A percentile compares a stretch with the other conserved stretches of the same genome.
These are phyloP conservation scores for Sebastes matsubarae DNA, from an alignment of 2,797 vertebrate species.

Conservation along the genomic window DNA sequence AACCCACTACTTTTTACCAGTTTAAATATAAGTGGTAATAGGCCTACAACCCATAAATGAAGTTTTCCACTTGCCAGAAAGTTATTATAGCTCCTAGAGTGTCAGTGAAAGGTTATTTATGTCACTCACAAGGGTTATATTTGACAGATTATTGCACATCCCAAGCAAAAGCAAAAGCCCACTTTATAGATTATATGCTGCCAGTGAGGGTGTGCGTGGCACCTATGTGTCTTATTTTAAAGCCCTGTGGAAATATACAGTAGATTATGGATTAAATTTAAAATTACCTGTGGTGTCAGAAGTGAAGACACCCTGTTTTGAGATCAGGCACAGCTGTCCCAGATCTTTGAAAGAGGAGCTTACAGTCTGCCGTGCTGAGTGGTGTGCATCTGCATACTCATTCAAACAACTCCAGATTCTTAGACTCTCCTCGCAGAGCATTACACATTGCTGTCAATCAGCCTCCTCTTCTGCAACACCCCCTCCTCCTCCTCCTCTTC, in stretches of 20 bases:
- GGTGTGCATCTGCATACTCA: constrained; percentile 61
- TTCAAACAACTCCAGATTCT: constrained; percentile 49
- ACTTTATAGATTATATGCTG: not conserved
- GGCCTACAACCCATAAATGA: not conserved
- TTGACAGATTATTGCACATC: not conserved
- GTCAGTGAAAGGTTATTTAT: not conserved
- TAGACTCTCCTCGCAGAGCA: constrained; percentile 35
- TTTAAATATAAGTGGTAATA: not conserved
- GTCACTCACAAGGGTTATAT: not conserved
- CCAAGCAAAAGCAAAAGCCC: not conserved
- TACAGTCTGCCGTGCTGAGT: constrained; percentile 42
- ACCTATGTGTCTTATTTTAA: not conserved
- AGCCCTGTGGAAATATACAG: not conserved
- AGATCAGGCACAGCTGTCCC: constrained; percentile 44
- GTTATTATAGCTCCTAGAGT: no score
- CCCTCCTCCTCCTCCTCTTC: not conserved
- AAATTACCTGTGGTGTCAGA: constrained; percentile 24
- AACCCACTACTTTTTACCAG: not conserved
- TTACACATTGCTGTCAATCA: constrained; percentile 74
- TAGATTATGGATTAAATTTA: not conserved
- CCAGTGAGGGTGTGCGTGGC: not conserved
- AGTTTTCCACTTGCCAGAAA: no score
- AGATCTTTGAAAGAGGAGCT: constrained; percentile 36
- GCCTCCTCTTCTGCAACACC: constrained; percentile 20
- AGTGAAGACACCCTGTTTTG: constrained; percentile 17